Conservation (phyloP, 1,140 invertebrate species). For the Euura saliciscinereae region DNA sequence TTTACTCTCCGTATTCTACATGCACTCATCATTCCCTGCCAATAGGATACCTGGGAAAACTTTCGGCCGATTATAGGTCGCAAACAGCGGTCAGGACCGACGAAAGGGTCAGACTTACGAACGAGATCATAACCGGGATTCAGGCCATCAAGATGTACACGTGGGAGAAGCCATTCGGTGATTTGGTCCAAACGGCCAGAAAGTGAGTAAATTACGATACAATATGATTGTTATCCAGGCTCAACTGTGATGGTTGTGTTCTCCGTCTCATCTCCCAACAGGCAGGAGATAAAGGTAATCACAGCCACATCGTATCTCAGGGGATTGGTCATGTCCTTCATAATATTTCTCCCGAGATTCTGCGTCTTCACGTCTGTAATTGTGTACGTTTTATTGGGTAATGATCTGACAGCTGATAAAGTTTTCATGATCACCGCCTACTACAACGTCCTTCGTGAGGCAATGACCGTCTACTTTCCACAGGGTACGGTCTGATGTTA, state of each 20-base stretch:
- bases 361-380: conserved; percentile 74
- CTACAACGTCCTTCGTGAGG: conserved; percentile 70
- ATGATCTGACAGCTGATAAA: conserved; percentile 72
- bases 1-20: too few relatives aligned
- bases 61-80: conserved; percentile 63
- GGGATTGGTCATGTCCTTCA: conserved; percentile 71
- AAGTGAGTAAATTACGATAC: conserved; percentile 48
- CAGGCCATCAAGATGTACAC: conserved; percentile 79
- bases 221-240: conserved; percentile 4
- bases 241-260: conserved; percentile 20
- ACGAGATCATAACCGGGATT: conserved; percentile 81
- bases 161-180: conserved; percentile 72
- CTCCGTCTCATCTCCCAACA: conserved; percentile 33
- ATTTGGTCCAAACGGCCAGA: conserved; percentile 59
- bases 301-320: conserved; percentile 72
- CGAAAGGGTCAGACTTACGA: conserved; percentile 77
- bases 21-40: conserved; percentile 40
- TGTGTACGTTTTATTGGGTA: conserved; percentile 69
- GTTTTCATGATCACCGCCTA: conserved; percentile 73
- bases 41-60: conserved; percentile 66
- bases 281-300: conserved; percentile 69
- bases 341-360: conserved; percentile 72
- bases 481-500: conserved; percentile 61
- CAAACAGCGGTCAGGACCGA: conserved; percentile 72
- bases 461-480: conserved; percentile 78